Evolutionary conservation across 2,113 vertebrate genomes (phyloP).

Genomic region (Spermophilus dauricus): DNA sequence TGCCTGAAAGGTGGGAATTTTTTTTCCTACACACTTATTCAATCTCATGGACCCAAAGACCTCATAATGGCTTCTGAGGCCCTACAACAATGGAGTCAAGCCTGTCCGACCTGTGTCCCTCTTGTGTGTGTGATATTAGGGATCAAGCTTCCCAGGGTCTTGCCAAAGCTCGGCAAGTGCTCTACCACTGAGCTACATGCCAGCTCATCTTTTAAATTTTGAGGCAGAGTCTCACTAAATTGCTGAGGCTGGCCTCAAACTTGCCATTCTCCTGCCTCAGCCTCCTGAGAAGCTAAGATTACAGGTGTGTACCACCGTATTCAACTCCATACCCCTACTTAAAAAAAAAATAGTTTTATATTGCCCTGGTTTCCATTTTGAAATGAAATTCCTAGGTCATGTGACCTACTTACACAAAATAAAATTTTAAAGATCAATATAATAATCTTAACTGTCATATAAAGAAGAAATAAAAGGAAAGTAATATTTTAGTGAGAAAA

Average conservation of each 20-base stretch:
- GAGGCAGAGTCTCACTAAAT: background rate
- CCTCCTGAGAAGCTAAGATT: background rate
- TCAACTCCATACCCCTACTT: background rate
- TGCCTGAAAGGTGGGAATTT: background rate
- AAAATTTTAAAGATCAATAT: constrained; percentile 6
- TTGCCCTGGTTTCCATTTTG: background rate
- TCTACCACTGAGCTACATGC: background rate
- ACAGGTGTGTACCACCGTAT: too few species aligned
- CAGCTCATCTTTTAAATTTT: background rate
- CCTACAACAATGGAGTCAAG: background rate
- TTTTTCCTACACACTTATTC: background rate
- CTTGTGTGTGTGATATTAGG: background rate
- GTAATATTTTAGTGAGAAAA: constrained; percentile 23
- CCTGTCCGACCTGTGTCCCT: background rate
- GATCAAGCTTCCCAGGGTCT: background rate
- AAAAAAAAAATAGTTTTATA: background rate
- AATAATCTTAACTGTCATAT: constrained; percentile 39
- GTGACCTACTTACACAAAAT: background rate
- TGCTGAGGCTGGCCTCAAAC: too few species aligned
- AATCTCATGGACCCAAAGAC: background rate
- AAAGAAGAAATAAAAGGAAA: constrained; percentile 62
- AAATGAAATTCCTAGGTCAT: constrained; percentile 65
- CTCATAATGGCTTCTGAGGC: background rate
- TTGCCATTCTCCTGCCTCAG: background rate
- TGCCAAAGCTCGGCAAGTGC: background rate